Conservation (phyloP, 2,888 invertebrate species). For the Cheilosia vernalis region DNA sequence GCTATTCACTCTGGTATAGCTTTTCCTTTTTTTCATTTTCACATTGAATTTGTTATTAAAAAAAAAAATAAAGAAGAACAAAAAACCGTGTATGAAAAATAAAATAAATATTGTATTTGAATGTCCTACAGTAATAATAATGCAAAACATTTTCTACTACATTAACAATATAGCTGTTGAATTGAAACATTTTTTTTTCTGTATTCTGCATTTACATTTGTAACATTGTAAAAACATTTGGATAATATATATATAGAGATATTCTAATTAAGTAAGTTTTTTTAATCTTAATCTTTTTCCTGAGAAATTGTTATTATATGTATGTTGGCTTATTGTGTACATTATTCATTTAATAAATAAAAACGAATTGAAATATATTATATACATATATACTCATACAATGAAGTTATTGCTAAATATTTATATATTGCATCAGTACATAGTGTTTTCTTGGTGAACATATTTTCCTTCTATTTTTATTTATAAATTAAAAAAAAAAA, state of each 20-base stretch:
- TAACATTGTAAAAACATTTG: conserved; percentile 62
- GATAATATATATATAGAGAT: conserved; percentile 23
- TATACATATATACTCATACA: conserved; percentile 30
- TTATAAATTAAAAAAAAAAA: background rate
- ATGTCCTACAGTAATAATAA: conserved; percentile 55
- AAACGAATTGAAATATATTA: conserved; percentile 23
- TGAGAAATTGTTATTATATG: conserved; percentile 43
- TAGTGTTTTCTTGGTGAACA: conserved; percentile 60
- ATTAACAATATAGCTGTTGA: conserved; percentile 61
- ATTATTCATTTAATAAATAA: conserved; percentile 64
- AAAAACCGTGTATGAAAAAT: conserved; percentile 24
- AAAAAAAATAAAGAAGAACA: conserved; percentile 9
- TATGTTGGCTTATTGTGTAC: conserved; percentile 73
- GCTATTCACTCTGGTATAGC: conserved; percentile 59
- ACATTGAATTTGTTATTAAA: conserved; percentile 56
- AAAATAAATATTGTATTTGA: conserved; percentile 52
- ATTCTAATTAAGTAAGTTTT: conserved; percentile 42
- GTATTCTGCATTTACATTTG: conserved; percentile 66
- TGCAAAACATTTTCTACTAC: conserved; percentile 53
- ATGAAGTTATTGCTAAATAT: conserved; percentile 34
- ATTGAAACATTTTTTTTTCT: conserved; percentile 47
- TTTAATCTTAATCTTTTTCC: conserved; percentile 41
- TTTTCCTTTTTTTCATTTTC: conserved; percentile 49
- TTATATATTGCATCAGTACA: conserved; percentile 58
- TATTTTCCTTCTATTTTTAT: conserved; percentile 32